Conservation (phyloP, 2,888 invertebrate species). For the Sminthurides aquaticus region DNA sequence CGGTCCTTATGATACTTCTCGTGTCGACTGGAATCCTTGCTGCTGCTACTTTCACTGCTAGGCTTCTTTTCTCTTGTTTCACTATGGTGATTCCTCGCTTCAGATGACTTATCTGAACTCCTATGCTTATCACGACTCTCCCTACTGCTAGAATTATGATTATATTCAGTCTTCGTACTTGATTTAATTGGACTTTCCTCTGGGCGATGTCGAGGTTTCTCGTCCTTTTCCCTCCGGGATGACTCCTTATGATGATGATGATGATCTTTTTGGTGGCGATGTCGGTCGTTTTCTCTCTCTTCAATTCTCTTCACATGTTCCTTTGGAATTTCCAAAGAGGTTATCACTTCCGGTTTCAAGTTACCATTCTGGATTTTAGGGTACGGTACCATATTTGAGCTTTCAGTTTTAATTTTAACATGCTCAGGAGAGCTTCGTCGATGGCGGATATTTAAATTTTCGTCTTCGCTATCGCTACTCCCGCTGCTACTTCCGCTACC, state of each 20-base stretch:
- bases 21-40: too few species aligned
- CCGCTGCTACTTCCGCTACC: conserved; percentile 16
- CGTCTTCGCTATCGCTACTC: conserved; percentile 21
- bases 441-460: conserved; percentile 29
- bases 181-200: not conserved
- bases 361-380: too few species aligned
- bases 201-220: not conserved
- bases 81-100: too few species aligned
- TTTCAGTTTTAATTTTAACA: too few species aligned
- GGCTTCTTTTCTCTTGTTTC: too few species aligned
- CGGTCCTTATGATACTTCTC: conserved; percentile 11
- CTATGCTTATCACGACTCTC: not conserved
- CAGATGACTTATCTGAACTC: too few species aligned
- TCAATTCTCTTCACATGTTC: too few species aligned
- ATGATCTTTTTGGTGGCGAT: not conserved
- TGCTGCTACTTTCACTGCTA: too few species aligned
- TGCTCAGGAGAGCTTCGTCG: conserved; percentile 20
- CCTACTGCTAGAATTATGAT: not conserved
- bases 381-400: too few species aligned
- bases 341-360: too few species aligned
- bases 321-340: too few species aligned
- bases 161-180: conserved; percentile 21
- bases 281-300: not conserved
- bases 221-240: not conserved
- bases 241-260: not conserved